Conservation (phyloP, 2,797 vertebrate species). For the Limnodromus scolopaceus region DNA sequence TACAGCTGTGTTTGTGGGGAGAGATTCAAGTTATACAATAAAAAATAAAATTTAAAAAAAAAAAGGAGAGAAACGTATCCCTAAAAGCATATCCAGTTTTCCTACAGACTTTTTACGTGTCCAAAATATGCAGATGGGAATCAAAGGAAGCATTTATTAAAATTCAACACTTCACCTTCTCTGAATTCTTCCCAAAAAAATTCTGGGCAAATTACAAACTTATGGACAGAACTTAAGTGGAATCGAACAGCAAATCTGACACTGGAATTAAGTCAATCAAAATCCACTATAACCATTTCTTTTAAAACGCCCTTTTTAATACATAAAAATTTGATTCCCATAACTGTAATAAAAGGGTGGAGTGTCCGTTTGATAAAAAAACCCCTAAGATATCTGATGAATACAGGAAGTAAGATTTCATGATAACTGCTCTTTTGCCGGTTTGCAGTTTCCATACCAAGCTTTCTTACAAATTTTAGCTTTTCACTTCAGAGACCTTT, state of each 20-base stretch:
- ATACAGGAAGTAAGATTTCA: constrained; percentile 53
- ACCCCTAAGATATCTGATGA: neutral
- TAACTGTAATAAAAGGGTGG: neutral
- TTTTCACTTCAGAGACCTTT: neutral
- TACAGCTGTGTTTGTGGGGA: neutral
- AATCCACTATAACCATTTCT: rapidly evolving
- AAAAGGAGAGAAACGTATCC: neutral
- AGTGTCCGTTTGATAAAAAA: constrained; percentile 19
- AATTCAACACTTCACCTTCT: neutral
- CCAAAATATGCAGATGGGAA: neutral
- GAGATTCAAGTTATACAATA: neutral
- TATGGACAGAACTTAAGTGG: rapidly evolving
- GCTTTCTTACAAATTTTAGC: neutral
- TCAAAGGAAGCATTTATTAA: neutral
- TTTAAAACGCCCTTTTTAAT: neutral
- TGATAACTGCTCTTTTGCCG: neutral
- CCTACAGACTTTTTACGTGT: neutral
- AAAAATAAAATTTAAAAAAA: no score
- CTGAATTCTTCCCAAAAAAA: neutral
- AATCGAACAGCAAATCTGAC: rapidly evolving
- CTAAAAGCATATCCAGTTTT: neutral
- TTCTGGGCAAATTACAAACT: neutral
- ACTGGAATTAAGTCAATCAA: neutral
- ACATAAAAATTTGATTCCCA: neutral
- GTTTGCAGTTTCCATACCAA: constrained; percentile 23